Percentiles rank a stretch among this genome's conserved stretches.
Conservation (phyloP, 2,888 invertebrate genomes). For the Melinaea menophilus region DNA sequence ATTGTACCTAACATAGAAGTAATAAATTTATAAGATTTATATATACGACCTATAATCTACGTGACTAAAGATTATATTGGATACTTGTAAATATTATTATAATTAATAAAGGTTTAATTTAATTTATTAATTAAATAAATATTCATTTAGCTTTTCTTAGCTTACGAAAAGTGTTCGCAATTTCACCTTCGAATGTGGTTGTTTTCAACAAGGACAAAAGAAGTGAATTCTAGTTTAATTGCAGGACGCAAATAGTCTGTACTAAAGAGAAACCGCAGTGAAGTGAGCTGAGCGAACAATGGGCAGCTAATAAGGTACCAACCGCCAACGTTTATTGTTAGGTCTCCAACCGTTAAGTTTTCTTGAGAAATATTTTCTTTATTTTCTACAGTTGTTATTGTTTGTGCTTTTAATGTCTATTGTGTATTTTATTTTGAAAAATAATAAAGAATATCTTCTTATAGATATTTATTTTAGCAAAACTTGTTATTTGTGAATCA, state of each 20-base stretch:
- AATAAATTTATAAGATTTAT: no score
- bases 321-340: constrained; percentile 22
- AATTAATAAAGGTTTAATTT: no score
- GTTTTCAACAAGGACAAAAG: background rate
- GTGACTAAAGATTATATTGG: no score
- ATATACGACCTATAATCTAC: no score
- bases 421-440: background rate
- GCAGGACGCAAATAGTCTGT: constrained; percentile 52
- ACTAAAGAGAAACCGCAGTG: constrained; percentile 53
- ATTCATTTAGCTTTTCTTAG: background rate
- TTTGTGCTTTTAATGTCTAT: background rate
- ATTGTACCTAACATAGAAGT: no score
- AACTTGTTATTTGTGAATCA: no score
- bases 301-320: constrained; percentile 49
- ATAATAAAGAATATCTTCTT: background rate
- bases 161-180: background rate
- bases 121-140: no score
- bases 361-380: background rate
- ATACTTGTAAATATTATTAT: no score
- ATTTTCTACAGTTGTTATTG: background rate
- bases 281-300: constrained; percentile 49
- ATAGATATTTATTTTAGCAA: no score
- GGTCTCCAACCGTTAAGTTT: constrained; percentile 20
- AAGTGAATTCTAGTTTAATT: constrained; percentile 51
- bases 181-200: background rate